Evolutionary conservation across 1,140 invertebrate genomes (phyloP).

Genomic region (Helicoverpa armigera): DNA sequence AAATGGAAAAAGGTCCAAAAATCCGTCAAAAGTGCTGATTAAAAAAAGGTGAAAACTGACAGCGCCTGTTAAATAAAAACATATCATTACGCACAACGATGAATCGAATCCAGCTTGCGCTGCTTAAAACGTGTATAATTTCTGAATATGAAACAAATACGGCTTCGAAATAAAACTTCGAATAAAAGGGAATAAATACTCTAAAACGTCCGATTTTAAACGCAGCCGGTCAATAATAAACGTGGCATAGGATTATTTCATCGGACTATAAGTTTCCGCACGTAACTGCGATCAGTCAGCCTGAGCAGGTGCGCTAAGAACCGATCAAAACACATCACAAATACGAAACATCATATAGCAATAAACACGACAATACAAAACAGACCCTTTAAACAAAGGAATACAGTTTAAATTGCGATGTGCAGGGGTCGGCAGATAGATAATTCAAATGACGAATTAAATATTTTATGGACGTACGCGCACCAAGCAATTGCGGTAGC

Average conservation of each 20-base stretch:
- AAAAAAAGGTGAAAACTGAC: neutral
- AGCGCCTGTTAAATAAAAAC: constrained; percentile 22
- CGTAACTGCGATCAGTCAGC: constrained; percentile 65
- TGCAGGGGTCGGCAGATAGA: neutral
- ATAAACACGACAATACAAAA: constrained; percentile 2
- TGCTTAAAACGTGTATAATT: constrained; percentile 20
- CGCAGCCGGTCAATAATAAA: constrained; percentile 21
- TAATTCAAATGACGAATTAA: constrained; percentile 34
- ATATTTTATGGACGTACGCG: constrained; percentile 58
- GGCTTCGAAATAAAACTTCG: constrained; percentile 6
- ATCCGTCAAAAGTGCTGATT: too few relatives aligned
- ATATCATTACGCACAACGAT: constrained; percentile 8
- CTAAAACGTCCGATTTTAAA: constrained; percentile 46
- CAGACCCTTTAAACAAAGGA: neutral
- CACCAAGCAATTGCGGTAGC: constrained; percentile 66
- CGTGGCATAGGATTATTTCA: constrained; percentile 54
- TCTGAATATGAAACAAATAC: constrained; percentile 37
- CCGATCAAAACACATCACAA: constrained; percentile 52
- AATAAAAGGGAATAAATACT: constrained; percentile 22
- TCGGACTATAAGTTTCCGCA: constrained; percentile 58
- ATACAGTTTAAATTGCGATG: neutral
- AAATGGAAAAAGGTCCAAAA: too few relatives aligned
- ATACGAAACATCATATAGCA: constrained; percentile 32
- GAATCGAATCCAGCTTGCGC: constrained; percentile 23
- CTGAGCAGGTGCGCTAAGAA: constrained; percentile 67